Conservation (phyloP, 2,888 invertebrate genomes). For the Lasioglossum lativentre region DNA sequence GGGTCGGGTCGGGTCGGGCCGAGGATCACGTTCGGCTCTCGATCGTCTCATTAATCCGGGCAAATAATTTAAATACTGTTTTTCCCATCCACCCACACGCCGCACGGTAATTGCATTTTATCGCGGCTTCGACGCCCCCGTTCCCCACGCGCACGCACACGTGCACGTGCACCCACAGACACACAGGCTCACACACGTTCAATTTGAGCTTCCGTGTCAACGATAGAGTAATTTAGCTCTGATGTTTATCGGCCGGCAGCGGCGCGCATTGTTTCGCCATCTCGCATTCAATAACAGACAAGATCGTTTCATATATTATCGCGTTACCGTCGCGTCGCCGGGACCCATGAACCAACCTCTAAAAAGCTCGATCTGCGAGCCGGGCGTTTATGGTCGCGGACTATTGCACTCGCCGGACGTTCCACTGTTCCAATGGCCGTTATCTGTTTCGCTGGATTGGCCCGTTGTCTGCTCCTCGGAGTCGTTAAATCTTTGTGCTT, state of each 20-base stretch:
- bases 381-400: background rate
- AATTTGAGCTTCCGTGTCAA: background rate
- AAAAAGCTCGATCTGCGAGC: background rate
- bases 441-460: background rate
- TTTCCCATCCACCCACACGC: constrained; percentile 7
- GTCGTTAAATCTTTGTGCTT: background rate
- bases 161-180: background rate
- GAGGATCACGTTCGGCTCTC: constrained; percentile 3
- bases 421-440: background rate
- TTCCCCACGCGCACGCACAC: background rate
- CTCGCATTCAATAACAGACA: constrained; percentile 12
- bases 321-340: background rate
- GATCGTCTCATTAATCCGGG: constrained; percentile 49
- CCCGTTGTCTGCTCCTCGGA: background rate
- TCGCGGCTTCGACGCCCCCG: background rate
- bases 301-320: constrained; percentile 5
- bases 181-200: background rate
- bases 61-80: constrained; percentile 56
- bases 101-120: constrained; percentile 47
- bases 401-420: background rate
- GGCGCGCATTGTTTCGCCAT: constrained; percentile 28
- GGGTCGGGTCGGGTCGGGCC: constrained; percentile 9
- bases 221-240: constrained; percentile 22
- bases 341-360: background rate
- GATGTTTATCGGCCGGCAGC: constrained; percentile 1